Percentiles rank a stretch among this genome's conserved stretches.
Conservation (phyloP, 2,888 invertebrate genomes). For the Rhaphigaster nebulosa region DNA sequence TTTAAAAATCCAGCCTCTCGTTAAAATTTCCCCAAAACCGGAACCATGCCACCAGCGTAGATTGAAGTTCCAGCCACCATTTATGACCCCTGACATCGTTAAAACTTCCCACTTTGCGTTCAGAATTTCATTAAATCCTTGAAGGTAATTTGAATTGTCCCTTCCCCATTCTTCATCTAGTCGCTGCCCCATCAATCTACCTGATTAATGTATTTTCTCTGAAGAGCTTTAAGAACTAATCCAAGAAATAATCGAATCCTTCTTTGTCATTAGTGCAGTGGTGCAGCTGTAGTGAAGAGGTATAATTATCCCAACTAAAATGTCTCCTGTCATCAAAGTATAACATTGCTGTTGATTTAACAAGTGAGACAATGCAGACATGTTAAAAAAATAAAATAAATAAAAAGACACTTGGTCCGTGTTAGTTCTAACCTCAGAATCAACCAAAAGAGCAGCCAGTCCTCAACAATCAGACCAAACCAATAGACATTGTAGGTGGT, state of each 20-base stretch:
- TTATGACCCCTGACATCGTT: slow-evolving; percentile 34
- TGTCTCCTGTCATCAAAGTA: no score
- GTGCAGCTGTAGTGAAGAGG: background rate
- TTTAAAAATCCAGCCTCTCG: background rate
- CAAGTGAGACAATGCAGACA: no score
- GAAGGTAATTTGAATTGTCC: slow-evolving; percentile 43
- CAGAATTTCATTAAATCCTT: slow-evolving; percentile 20
- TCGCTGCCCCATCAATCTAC: slow-evolving; percentile 1
- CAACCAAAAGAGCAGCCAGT: no score
- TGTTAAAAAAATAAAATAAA: no score
- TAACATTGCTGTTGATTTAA: no score
- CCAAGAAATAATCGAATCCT: background rate
- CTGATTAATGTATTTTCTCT: slow-evolving; percentile 32
- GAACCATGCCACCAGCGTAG: no score
- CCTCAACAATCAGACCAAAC: no score
- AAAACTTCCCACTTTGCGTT: slow-evolving; percentile 34
- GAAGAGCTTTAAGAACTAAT: slow-evolving; percentile 15
- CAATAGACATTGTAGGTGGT: no score
- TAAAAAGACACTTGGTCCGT: no score
- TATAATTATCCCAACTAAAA: background rate
- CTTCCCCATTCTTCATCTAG: background rate
- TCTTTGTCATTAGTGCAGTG: background rate
- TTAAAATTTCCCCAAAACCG: background rate
- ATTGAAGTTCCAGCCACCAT: background rate
- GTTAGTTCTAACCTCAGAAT: no score